phyloP scores from a whole-genome alignment of 2,797 vertebrate species.

The Peromyscus eremicus region DNA sequence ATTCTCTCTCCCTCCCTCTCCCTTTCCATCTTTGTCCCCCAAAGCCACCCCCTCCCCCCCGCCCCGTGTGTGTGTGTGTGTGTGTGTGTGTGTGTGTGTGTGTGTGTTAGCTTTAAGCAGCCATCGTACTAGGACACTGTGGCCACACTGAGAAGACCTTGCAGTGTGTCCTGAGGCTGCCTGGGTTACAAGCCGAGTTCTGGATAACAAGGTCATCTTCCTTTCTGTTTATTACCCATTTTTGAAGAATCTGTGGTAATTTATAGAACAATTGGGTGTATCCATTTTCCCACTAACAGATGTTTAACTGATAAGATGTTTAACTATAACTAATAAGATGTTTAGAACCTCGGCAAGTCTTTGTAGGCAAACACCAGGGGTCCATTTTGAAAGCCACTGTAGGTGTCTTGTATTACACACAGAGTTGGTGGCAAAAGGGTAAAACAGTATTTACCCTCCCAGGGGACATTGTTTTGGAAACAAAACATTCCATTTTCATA shows the following conservation, averaged over 20 bases:
- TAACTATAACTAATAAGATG: no score
- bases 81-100: not conserved
- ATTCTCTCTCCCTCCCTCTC: not conserved
- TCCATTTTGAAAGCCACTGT: constrained; percentile 30
- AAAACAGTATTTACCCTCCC: constrained; percentile 45
- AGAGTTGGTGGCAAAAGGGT: constrained; percentile 16
- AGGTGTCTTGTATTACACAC: not conserved
- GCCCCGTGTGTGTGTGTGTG: no score
- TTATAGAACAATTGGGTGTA: constrained; percentile 3
- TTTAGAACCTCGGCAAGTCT: not conserved
- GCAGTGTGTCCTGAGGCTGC: not conserved
- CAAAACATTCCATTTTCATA: constrained; percentile 49
- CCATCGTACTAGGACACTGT: not conserved
- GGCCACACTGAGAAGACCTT: not conserved
- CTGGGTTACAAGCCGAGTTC: not conserved
- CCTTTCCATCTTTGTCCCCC: no score
- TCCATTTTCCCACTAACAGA: not conserved
- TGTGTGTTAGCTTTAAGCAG: not conserved
- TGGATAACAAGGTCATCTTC: not conserved
- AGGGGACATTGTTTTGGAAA: constrained; percentile 67
- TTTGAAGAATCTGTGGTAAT: constrained; percentile 39
- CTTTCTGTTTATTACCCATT: constrained; percentile 24
- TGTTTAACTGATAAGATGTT: constrained; percentile 16
- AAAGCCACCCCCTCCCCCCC: no score
- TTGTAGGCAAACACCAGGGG: not conserved